Conservation (phyloP, 2,113 vertebrate genomes). For the Lipotes vexillifer region DNA sequence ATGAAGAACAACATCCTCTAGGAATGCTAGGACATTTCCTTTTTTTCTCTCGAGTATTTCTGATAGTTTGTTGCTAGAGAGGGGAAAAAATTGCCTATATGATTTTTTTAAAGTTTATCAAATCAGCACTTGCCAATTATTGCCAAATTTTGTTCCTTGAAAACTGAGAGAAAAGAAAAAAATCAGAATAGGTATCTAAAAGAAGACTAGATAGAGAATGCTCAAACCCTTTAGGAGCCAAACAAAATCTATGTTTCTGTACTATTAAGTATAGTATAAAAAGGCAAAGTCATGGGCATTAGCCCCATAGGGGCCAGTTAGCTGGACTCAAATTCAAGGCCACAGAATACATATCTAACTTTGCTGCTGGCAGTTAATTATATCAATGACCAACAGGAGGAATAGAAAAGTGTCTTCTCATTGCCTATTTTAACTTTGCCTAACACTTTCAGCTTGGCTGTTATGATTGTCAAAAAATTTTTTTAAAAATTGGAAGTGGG, state of each 20-base stretch:
- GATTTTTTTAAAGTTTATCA: neutral
- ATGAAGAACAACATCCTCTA: neutral
- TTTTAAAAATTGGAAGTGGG: neutral
- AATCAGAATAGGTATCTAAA: neutral
- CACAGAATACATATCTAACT: constrained; percentile 57
- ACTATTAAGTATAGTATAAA: constrained; percentile 49
- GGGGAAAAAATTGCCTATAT: neutral
- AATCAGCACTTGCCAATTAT: neutral
- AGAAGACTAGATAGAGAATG: neutral
- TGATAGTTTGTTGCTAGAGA: neutral
- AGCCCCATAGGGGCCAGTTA: constrained; percentile 68
- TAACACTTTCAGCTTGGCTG: neutral
- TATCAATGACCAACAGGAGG: constrained; percentile 60
- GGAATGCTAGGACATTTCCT: constrained; percentile 22
- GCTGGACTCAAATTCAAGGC: constrained; percentile 67
- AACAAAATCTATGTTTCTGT: constrained; percentile 53
- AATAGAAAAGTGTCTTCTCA: constrained; percentile 26
- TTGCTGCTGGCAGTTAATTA: constrained; percentile 68
- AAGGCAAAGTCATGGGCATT: constrained; percentile 59
- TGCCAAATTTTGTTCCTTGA: constrained; percentile 13
- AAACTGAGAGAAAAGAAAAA: neutral
- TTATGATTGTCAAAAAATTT: neutral
- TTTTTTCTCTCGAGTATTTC: constrained; percentile 13
- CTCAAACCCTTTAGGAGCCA: constrained; percentile 50
- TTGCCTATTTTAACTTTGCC: constrained; percentile 26